A percentile compares a stretch with the other conserved stretches of the same genome.
These are phyloP conservation scores for Netelia virgata DNA, from an alignment of 2,888 invertebrate species.

Conservation along the genomic window DNA sequence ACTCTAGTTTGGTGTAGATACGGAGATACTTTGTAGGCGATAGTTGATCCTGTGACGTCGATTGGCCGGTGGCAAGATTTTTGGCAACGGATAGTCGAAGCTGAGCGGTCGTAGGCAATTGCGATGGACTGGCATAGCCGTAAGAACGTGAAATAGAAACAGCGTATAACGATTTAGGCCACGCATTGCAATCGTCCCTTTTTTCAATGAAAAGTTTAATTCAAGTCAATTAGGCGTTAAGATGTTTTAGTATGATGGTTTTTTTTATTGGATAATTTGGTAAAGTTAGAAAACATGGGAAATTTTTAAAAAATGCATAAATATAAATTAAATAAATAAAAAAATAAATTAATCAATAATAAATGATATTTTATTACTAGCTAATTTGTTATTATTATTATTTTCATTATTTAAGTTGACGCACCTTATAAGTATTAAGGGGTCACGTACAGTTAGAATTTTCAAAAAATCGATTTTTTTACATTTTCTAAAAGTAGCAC, in stretches of 20 bases:
- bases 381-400: background rate
- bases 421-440: background rate
- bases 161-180: too few relatives aligned
- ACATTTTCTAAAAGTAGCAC: too few relatives aligned
- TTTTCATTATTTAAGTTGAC: background rate
- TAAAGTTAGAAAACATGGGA: too few relatives aligned
- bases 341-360: background rate
- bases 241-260: too few relatives aligned
- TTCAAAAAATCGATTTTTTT: too few relatives aligned
- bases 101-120: background rate
- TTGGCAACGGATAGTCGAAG: slow-evolving; percentile 43
- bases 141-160: background rate
- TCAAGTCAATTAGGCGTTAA: too few relatives aligned
- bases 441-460: too few relatives aligned
- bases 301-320: background rate
- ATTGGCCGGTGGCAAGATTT: slow-evolving; percentile 41
- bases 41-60: slow-evolving; percentile 35
- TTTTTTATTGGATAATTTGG: too few relatives aligned
- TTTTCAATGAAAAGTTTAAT: too few relatives aligned
- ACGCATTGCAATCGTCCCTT: too few relatives aligned
- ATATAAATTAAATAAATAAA: background rate
- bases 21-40: slow-evolving; percentile 6
- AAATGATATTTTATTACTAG: background rate
- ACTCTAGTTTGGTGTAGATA: background rate
- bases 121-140: background rate